These are phyloP conservation scores for Taenioides sp. DNA, from an alignment of 2,797 vertebrate genomes.

Conservation along the genomic window DNA sequence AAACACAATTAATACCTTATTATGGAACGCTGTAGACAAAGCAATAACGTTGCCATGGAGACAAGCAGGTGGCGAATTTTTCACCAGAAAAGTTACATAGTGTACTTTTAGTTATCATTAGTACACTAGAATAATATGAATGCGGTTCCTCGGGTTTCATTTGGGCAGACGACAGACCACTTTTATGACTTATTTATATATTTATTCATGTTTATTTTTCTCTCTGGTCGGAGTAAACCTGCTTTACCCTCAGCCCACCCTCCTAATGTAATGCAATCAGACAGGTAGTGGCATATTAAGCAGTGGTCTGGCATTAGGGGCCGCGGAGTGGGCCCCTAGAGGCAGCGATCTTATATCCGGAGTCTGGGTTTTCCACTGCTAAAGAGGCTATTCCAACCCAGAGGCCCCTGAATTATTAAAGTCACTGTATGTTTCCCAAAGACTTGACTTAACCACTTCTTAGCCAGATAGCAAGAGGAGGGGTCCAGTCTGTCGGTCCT, in stretches of 20 bases:
- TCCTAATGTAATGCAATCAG: conserved; percentile 45
- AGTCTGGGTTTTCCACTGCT: conserved; percentile 78
- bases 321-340: conserved; percentile 55
- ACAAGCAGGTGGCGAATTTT: background rate
- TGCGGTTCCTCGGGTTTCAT: background rate
- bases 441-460: conserved; percentile 75
- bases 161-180: background rate
- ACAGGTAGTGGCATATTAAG: conserved; percentile 65
- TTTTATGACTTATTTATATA: conserved; percentile 4
- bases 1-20: background rate
- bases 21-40: background rate
- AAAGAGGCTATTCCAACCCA: conserved; percentile 81
- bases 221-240: background rate
- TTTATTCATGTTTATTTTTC: conserved; percentile 12
- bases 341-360: conserved; percentile 80
- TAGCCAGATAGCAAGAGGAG: conserved; percentile 51
- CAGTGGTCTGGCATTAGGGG: conserved; percentile 47
- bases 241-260: background rate
- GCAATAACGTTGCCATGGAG: background rate
- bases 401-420: conserved; percentile 81
- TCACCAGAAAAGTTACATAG: background rate
- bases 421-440: conserved; percentile 81
- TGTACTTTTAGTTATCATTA: background rate
- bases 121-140: background rate
- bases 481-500: background rate